phyloP scores from a whole-genome alignment of 2,113 vertebrate genomes.

The Rattus rattus region DNA sequence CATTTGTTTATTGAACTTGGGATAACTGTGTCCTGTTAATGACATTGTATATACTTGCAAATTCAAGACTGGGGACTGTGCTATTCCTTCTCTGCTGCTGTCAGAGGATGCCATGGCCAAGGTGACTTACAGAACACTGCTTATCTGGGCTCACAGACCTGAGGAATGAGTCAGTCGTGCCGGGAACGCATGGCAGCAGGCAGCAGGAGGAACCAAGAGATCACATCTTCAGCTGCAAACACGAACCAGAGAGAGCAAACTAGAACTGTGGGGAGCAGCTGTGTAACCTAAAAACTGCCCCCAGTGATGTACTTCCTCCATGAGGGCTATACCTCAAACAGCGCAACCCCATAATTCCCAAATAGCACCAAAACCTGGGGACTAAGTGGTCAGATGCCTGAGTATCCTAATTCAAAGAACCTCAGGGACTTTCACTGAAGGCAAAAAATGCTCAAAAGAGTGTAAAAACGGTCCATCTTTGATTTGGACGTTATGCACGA shows the following conservation, averaged over 20 bases:
- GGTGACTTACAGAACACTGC: background rate
- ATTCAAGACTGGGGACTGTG: background rate
- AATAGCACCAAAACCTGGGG: background rate
- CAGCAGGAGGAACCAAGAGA: background rate
- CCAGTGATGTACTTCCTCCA: background rate
- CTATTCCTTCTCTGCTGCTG: background rate
- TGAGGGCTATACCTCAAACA: background rate
- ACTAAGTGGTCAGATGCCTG: background rate
- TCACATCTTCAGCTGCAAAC: background rate
- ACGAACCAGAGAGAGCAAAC: background rate
- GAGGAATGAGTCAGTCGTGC: background rate
- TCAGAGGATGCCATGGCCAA: background rate
- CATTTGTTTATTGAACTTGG: background rate
- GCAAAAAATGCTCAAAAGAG: background rate
- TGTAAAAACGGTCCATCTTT: background rate
- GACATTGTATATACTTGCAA: background rate
- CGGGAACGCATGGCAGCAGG: background rate
- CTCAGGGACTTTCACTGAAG: background rate
- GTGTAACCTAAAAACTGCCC: background rate
- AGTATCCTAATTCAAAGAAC: background rate
- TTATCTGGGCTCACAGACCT: background rate
- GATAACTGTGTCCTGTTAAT: background rate
- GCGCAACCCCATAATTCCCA: background rate
- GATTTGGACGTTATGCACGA: constrained; percentile 60
- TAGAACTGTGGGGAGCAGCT: background rate